These are phyloP conservation scores for Macrosteles quadrilineatus DNA, from an alignment of 1,140 invertebrate genomes.

Conservation along the genomic window DNA sequence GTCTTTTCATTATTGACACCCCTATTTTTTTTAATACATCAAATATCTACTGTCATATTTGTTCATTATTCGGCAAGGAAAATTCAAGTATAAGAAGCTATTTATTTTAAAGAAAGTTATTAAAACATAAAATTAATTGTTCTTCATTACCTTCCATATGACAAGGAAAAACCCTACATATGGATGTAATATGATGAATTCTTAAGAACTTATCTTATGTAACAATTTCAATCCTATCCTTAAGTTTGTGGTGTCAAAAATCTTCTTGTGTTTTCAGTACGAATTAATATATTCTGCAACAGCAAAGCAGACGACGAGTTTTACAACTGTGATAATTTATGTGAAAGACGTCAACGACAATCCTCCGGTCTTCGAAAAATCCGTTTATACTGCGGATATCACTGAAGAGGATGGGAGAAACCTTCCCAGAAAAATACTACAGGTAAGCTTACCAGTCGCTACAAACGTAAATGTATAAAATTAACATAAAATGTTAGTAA, in stretches of 20 bases:
- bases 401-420: slow-evolving; percentile 93
- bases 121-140: not conserved
- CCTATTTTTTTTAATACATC: no score
- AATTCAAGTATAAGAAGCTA: not conserved
- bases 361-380: slow-evolving; percentile 83
- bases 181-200: not conserved
- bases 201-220: not conserved
- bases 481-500: no score
- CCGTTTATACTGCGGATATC: slow-evolving; percentile 91
- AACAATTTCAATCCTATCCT: not conserved
- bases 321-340: slow-evolving; percentile 64
- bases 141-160: not conserved
- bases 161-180: not conserved
- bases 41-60: no score
- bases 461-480: no score
- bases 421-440: slow-evolving; percentile 84
- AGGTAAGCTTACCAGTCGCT: no score
- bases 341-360: slow-evolving; percentile 94
- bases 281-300: slow-evolving; percentile 63
- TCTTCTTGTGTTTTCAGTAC: slow-evolving; percentile 51
- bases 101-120: not conserved
- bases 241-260: not conserved
- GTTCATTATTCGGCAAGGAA: no score
- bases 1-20: no score
- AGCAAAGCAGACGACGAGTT: slow-evolving; percentile 63